Evolutionary conservation across 2,888 invertebrate genomes (phyloP).

Genomic region (Aporophyla lueneburgensis): DNA sequence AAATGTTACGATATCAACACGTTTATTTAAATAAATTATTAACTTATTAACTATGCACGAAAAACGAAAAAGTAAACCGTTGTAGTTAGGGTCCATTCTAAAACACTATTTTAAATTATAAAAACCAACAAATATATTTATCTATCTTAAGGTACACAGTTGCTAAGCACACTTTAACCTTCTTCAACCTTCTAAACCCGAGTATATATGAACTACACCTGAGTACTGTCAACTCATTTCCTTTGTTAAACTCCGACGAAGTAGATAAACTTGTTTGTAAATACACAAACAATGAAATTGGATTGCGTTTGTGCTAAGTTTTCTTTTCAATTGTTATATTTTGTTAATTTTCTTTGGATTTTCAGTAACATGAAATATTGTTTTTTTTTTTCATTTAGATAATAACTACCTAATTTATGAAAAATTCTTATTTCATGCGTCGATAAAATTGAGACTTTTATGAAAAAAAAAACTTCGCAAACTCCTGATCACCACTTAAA

Average conservation of each 20-base stretch:
- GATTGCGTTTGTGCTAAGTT: constrained; percentile 58
- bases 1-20: too few species aligned
- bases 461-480: neutral
- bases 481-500: constrained; percentile 4
- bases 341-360: neutral
- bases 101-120: too few species aligned
- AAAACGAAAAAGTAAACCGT: too few species aligned
- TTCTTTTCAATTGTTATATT: constrained; percentile 52
- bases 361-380: neutral
- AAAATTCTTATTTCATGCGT: neutral
- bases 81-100: too few species aligned
- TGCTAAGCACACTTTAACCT: neutral
- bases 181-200: constrained; percentile 19
- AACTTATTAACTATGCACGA: too few species aligned
- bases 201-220: constrained; percentile 47
- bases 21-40: too few species aligned
- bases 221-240: constrained; percentile 56
- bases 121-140: too few species aligned
- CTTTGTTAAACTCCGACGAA: constrained; percentile 58
- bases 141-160: neutral
- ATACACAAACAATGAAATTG: constrained; percentile 64
- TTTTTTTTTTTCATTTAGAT: neutral
- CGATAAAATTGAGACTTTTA: neutral
- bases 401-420: too few species aligned
- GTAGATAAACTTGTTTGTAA: constrained; percentile 61